Conservation (phyloP, 2,797 vertebrate species). For the Myotis planiceps region DNA sequence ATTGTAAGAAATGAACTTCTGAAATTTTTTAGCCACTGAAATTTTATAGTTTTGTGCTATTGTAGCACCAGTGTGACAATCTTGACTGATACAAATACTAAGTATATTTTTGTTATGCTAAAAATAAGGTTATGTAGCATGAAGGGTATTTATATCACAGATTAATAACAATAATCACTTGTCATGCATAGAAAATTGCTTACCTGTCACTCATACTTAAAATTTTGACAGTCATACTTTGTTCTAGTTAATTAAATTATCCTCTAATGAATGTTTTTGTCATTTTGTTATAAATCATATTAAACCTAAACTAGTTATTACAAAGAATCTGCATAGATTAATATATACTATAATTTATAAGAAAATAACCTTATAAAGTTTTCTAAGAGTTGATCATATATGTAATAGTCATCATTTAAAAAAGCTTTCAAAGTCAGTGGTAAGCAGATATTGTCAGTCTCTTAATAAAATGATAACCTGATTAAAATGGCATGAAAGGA, state of each 20-base stretch:
- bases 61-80: not conserved
- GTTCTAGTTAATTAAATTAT: slow-evolving; percentile 46
- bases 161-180: slow-evolving; percentile 42
- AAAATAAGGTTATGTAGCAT: slow-evolving; percentile 8
- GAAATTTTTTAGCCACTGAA: not conserved
- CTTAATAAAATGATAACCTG: not conserved
- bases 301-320: not conserved
- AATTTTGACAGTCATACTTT: slow-evolving; percentile 3
- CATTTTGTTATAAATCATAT: slow-evolving; percentile 38
- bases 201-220: slow-evolving; percentile 49
- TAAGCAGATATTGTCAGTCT: not conserved
- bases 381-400: not conserved
- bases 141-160: slow-evolving; percentile 33
- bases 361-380: not conserved
- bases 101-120: not conserved
- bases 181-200: not conserved
- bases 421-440: not conserved
- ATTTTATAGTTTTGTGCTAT: not conserved
- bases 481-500: not conserved
- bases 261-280: not conserved
- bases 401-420: not conserved
- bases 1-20: not conserved
- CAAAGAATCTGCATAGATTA: not conserved
- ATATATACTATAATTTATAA: slow-evolving; percentile 42
- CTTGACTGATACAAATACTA: not conserved